These are phyloP conservation scores for Scaptodrosophila lebanonensis DNA, from an alignment of 1,140 invertebrate species.

Conservation along the genomic window DNA sequence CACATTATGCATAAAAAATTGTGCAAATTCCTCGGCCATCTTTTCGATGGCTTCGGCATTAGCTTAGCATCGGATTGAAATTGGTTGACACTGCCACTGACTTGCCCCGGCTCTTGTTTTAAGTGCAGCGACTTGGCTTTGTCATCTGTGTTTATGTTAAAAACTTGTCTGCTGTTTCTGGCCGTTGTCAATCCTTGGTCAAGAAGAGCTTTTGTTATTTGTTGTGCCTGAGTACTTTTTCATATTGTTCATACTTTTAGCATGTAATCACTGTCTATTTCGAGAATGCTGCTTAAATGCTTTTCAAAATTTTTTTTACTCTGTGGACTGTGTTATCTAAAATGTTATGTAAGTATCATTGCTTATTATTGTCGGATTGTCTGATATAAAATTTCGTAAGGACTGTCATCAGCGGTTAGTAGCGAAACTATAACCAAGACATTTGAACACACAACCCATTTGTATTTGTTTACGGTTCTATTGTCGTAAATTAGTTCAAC, in stretches of 20 bases:
- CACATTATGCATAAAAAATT: conserved; percentile 39
- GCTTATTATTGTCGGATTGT: no score
- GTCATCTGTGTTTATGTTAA: conserved; percentile 74
- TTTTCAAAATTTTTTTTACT: conserved; percentile 74
- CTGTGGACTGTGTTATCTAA: no score
- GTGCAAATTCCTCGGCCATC: conserved; percentile 57
- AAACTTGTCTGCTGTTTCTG: conserved; percentile 61
- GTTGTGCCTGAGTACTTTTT: conserved; percentile 74
- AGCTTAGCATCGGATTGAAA: conserved; percentile 45
- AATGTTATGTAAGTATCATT: no score
- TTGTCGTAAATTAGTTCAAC: no score
- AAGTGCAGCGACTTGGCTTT: conserved; percentile 73
- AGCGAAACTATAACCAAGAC: no score
- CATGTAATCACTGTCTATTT: conserved; percentile 76
- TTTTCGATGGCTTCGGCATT: conserved; percentile 49
- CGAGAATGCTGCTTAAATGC: conserved; percentile 71
- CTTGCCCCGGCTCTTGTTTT: conserved; percentile 54
- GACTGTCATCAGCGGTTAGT: no score
- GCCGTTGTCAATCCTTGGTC: conserved; percentile 8
- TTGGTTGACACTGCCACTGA: conserved; percentile 4
- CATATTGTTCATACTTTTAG: conserved; percentile 75
- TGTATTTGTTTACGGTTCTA: no score
- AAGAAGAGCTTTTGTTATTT: conserved; percentile 60
- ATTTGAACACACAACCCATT: no score
- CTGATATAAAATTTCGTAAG: no score